Evolutionary conservation across 2,888 invertebrate genomes (phyloP).

Genomic region (Psococerastis gibbosa): DNA sequence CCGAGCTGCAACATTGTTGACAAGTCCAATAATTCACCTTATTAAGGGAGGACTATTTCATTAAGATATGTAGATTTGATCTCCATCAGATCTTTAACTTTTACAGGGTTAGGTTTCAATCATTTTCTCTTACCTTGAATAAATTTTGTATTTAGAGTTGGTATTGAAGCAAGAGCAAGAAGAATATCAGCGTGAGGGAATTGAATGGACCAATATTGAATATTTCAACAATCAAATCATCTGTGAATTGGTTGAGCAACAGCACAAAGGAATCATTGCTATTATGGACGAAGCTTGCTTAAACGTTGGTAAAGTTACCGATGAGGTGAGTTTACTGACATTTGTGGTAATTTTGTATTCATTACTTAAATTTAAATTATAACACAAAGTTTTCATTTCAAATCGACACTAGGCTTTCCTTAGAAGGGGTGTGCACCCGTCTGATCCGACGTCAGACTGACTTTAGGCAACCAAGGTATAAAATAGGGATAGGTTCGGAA

Average conservation of each 20-base stretch:
- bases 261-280: slow-evolving; percentile 73
- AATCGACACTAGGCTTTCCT: no score
- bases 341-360: slow-evolving; percentile 1
- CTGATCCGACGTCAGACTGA: no score
- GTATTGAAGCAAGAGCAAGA: slow-evolving; percentile 97
- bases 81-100: slow-evolving; percentile 5
- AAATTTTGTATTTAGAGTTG: slow-evolving; percentile 44
- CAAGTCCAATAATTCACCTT: slow-evolving; percentile 11
- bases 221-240: slow-evolving; percentile 96
- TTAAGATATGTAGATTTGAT: neutral
- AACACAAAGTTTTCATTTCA: no score
- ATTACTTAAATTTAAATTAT: no score
- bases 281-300: slow-evolving; percentile 96
- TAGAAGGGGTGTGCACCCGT: no score
- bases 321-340: slow-evolving; percentile 26
- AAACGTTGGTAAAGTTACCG: slow-evolving; percentile 79
- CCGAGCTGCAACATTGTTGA: no score
- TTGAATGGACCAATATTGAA: slow-evolving; percentile 84
- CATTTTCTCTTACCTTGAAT: neutral
- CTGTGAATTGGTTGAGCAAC: slow-evolving; percentile 87
- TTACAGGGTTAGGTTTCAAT: neutral
- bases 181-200: slow-evolving; percentile 88
- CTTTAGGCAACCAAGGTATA: no score
- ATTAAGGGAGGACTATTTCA: neutral
- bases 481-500: no score